phyloP scores from a whole-genome alignment of 2,113 vertebrate species.

The Anolis sagrei region DNA sequence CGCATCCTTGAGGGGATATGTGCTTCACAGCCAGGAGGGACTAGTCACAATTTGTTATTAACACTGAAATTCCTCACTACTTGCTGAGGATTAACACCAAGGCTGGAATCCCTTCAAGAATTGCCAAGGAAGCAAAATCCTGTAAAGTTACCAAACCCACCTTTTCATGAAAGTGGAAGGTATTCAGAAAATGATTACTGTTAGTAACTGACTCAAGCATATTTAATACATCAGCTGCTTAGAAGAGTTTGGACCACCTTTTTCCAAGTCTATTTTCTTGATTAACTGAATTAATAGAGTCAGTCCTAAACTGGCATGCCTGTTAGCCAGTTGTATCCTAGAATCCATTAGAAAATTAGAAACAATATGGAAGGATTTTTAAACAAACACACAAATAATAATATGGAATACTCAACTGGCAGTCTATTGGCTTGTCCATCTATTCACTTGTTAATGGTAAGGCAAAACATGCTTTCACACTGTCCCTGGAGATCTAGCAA shows the following conservation, averaged over 20 bases:
- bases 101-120: constrained; percentile 56
- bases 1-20: constrained; percentile 40
- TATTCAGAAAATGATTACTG: constrained; percentile 47
- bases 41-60: constrained; percentile 57
- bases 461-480: too few relatives aligned
- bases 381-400: too few relatives aligned
- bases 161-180: constrained; percentile 60
- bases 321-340: background rate
- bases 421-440: too few relatives aligned
- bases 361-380: background rate
- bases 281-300: background rate
- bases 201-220: constrained; percentile 41
- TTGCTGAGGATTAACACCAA: constrained; percentile 42
- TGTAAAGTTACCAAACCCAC: constrained; percentile 54
- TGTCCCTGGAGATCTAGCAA: too few relatives aligned
- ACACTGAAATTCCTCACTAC: constrained; percentile 56
- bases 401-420: too few relatives aligned
- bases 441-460: too few relatives aligned
- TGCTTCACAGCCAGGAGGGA: constrained; percentile 59
- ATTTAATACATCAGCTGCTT: constrained; percentile 30
- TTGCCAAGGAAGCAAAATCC: constrained; percentile 58
- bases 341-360: background rate
- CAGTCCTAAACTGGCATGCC: background rate
- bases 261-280: constrained; percentile 26
- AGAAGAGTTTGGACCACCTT: constrained; percentile 65